Conservation (phyloP, 2,113 vertebrate genomes). For the Amia ocellicauda region DNA sequence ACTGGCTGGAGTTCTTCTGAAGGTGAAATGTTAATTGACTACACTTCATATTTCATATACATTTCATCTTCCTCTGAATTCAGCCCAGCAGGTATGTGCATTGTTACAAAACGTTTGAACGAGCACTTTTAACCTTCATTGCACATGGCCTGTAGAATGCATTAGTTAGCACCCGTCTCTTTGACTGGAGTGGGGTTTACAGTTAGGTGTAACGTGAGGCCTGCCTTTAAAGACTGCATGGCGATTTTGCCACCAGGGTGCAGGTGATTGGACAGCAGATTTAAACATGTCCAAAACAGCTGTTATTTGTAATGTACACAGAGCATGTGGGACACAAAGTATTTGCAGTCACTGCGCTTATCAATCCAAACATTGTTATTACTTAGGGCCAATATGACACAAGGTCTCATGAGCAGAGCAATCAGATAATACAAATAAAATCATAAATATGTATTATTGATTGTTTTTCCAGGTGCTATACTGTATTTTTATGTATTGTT, state of each 20-base stretch:
- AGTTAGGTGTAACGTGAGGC: constrained; percentile 3
- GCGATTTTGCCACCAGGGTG: constrained; percentile 5
- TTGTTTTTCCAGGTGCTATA: too few relatives aligned
- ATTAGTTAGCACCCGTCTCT: neutral
- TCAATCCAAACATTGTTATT: neutral
- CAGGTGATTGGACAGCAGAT: constrained; percentile 52
- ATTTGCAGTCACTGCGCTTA: neutral
- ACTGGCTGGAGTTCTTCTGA: too few relatives aligned
- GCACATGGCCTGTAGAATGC: neutral
- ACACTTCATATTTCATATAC: neutral
- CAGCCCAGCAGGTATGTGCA: too few relatives aligned
- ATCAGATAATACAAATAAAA: too few relatives aligned
- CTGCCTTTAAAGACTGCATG: constrained; percentile 17
- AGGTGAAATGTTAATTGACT: neutral
- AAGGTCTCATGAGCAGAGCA: neutral
- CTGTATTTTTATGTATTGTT: too few relatives aligned
- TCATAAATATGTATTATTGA: too few relatives aligned
- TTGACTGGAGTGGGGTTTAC: neutral
- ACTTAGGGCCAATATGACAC: neutral
- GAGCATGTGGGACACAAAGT: neutral
- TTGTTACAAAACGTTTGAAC: too few relatives aligned
- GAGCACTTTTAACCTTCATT: neutral
- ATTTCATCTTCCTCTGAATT: too few relatives aligned
- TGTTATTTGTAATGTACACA: constrained; percentile 40
- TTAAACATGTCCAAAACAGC: constrained; percentile 35